phyloP scores from a whole-genome alignment of 2,888 invertebrate genomes.

The Enchytraeus crypticus region DNA sequence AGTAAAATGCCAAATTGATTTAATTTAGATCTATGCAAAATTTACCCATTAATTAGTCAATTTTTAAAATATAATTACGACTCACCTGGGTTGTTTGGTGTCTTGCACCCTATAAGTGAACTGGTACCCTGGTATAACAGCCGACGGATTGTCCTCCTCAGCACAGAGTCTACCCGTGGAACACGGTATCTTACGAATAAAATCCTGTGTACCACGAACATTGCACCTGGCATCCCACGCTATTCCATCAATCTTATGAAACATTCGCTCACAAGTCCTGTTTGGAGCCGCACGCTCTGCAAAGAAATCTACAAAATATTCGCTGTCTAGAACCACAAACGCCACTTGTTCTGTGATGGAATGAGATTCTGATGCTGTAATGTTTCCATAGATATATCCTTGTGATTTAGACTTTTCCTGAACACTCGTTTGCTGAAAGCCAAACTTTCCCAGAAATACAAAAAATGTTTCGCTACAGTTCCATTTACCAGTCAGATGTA shows the following conservation, averaged over 20 bases:
- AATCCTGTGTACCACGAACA: slow-evolving; percentile 63
- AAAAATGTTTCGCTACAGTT: slow-evolving; percentile 60
- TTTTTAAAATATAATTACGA: not conserved
- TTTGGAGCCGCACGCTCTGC: slow-evolving; percentile 59
- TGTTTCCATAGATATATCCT: slow-evolving; percentile 92
- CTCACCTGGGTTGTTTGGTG: slow-evolving; percentile 75
- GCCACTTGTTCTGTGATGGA: slow-evolving; percentile 56
- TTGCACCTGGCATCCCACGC: slow-evolving; percentile 79
- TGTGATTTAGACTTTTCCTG: slow-evolving; percentile 75
- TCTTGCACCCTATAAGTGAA: slow-evolving; percentile 89
- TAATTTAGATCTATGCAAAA: too few relatives aligned
- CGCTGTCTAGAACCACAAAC: slow-evolving; percentile 79
- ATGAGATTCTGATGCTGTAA: slow-evolving; percentile 64
- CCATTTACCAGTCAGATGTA: too few relatives aligned
- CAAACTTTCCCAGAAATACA: slow-evolving; percentile 80
- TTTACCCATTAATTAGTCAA: not conserved
- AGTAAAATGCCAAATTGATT: too few relatives aligned
- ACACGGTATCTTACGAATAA: slow-evolving; percentile 78
- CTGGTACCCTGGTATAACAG: slow-evolving; percentile 77
- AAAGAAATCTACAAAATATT: slow-evolving; percentile 80
- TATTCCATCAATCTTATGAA: slow-evolving; percentile 67
- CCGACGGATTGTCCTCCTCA: slow-evolving; percentile 71
- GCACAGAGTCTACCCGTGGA: slow-evolving; percentile 64
- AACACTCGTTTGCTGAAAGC: slow-evolving; percentile 87
- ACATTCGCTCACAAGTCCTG: slow-evolving; percentile 67